Percentiles rank a stretch among this genome's conserved stretches.
These are phyloP conservation scores for Chrysopilus asiliformis DNA, from an alignment of 2,888 invertebrate species.

Conservation along the genomic window DNA sequence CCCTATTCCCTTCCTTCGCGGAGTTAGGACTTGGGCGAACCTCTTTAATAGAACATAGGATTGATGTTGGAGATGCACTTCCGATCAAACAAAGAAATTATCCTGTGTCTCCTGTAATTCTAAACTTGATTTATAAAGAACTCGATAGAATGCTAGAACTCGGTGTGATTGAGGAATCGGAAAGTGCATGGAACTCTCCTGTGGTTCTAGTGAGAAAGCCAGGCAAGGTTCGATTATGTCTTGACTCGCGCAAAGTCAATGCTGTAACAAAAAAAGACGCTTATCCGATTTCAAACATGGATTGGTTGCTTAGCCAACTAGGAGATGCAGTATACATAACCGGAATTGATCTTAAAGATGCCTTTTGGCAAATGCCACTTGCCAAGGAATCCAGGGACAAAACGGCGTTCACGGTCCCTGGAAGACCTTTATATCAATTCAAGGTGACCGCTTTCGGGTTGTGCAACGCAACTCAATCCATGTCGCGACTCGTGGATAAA, in stretches of 20 bases:
- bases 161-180: constrained; percentile 21
- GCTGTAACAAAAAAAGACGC: constrained; percentile 17
- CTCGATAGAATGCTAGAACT: constrained; percentile 21
- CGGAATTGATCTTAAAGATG: constrained; percentile 18
- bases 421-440: constrained; percentile 15
- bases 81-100: constrained; percentile 12
- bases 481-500: no score
- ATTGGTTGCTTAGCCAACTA: constrained; percentile 18
- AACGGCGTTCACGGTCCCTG: constrained; percentile 20
- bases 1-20: not conserved
- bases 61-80: not conserved
- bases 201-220: no score
- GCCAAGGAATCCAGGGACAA: constrained; percentile 6
- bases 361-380: constrained; percentile 12
- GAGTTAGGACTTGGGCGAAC: not conserved
- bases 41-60: not conserved
- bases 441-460: no score
- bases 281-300: no score
- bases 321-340: constrained; percentile 19
- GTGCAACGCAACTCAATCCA: no score
- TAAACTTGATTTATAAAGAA: no score
- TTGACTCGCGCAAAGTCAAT: constrained; percentile 22
- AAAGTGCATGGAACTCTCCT: constrained; percentile 22
- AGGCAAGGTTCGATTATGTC: constrained; percentile 19
- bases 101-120: no score